Percentiles rank a stretch among this genome's conserved stretches.
These are phyloP conservation scores for Gastracanthus pulcherrimus DNA, from an alignment of 2,888 invertebrate genomes.

Conservation along the genomic window DNA sequence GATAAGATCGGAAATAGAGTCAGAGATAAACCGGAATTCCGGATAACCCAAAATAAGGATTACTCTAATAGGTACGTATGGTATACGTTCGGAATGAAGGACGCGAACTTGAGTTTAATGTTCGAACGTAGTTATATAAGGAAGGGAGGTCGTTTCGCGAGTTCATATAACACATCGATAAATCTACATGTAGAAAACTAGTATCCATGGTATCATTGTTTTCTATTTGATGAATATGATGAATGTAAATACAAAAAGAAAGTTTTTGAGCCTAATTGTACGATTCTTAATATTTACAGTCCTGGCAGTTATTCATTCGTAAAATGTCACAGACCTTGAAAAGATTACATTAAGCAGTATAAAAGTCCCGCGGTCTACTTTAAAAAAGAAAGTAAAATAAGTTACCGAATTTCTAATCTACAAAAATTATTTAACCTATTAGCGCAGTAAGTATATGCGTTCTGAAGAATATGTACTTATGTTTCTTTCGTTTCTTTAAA, in stretches of 20 bases:
- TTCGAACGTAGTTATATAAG: not conserved
- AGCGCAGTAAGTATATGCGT: no score
- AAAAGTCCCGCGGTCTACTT: not conserved
- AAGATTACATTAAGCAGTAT: not conserved
- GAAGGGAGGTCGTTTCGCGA: no score
- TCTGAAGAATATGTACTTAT: no score
- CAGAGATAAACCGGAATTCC: no score
- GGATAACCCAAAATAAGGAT: constrained; percentile 7
- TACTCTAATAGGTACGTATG: not conserved
- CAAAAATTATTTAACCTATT: no score
- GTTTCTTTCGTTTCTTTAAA: no score
- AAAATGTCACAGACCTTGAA: not conserved
- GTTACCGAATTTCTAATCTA: no score
- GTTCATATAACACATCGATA: no score
- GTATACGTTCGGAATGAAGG: not conserved
- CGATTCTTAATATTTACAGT: no score
- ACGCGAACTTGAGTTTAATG: constrained; percentile 32
- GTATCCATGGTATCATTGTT: constrained; percentile 15
- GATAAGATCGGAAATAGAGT: not conserved
- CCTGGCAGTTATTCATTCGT: no score
- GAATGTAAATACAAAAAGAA: not conserved
- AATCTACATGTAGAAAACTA: not conserved
- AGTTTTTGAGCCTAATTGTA: not conserved
- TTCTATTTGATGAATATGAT: not conserved
- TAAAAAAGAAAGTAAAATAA: no score